These are phyloP conservation scores for Panulirus ornatus DNA, from an alignment of 1,140 invertebrate genomes.

Conservation along the genomic window DNA sequence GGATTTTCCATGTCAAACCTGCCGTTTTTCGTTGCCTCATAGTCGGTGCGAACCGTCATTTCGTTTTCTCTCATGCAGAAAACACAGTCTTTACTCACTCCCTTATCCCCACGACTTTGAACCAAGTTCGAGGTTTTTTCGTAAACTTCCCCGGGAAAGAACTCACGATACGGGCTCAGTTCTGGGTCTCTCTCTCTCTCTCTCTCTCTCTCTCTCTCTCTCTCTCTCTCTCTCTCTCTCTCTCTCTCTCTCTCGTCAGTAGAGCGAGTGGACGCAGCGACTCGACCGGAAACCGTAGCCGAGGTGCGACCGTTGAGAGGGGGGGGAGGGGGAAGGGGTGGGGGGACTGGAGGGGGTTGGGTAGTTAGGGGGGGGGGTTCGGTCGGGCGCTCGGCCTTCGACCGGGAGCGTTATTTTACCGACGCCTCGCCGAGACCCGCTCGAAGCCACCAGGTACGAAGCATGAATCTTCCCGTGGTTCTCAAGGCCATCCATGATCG, in stretches of 20 bases:
- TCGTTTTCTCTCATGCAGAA: neutral
- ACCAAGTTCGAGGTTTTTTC: neutral
- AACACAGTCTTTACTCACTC: neutral
- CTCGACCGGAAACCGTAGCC: constrained; percentile 16
- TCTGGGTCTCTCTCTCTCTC: constrained; percentile 2
- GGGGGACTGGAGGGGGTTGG: too few relatives aligned
- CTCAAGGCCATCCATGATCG: neutral
- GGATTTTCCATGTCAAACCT: constrained; percentile 9
- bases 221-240: neutral
- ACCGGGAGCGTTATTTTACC: neutral
- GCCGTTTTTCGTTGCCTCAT: neutral
- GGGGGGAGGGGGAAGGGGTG: neutral
- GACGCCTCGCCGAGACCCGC: neutral
- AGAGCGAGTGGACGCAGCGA: neutral
- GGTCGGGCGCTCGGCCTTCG: too few relatives aligned
- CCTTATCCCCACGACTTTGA: too few relatives aligned
- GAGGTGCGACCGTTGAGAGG: neutral
- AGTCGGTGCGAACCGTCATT: neutral
- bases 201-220: constrained; percentile 1
- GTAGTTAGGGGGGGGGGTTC: too few relatives aligned
- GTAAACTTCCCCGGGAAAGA: too few relatives aligned
- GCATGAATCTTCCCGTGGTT: neutral
- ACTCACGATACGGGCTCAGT: neutral
- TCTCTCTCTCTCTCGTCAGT: neutral
- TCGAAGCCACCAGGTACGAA: neutral